Conservation (phyloP, 2,797 vertebrate genomes). For the Aeoliscus strigatus region DNA sequence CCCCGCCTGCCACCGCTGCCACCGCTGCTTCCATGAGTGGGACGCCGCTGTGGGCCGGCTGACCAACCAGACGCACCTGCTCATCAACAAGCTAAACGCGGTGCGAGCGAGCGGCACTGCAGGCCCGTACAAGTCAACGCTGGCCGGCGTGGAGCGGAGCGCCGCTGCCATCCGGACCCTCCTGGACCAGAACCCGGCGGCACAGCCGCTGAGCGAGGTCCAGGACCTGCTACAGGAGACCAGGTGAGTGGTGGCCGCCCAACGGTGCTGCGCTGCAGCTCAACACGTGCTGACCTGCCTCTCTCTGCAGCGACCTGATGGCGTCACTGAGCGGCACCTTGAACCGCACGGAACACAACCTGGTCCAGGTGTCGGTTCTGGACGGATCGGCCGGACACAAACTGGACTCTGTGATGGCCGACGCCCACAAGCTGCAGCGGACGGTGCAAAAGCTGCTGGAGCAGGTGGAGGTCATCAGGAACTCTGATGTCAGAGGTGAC, state of each 20-base stretch:
- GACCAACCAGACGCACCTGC: conserved; percentile 85
- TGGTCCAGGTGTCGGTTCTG: conserved; percentile 68
- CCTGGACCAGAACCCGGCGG: conserved; percentile 83
- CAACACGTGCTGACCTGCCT: too few species aligned
- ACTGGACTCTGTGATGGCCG: conserved; percentile 73
- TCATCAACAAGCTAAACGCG: conserved; percentile 83
- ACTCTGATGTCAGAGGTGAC: conserved; percentile 91
- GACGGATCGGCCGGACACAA: conserved; percentile 71
- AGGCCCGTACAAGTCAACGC: conserved; percentile 82
- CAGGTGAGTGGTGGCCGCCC: too few species aligned
- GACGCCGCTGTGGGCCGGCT: conserved; percentile 81
- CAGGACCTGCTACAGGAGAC: conserved; percentile 88
- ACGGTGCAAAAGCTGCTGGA: conserved; percentile 84
- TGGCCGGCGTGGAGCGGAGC: conserved; percentile 83
- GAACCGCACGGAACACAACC: conserved; percentile 75
- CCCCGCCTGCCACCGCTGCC: conserved; percentile 86
- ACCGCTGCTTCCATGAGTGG: conserved; percentile 93
- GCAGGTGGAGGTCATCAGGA: conserved; percentile 93
- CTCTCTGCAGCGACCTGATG: conserved; percentile 83
- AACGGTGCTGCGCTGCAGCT: too few species aligned
- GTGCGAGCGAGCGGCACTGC: conserved; percentile 84
- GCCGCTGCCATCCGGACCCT: conserved; percentile 76
- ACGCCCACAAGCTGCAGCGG: conserved; percentile 80
- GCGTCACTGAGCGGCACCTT: conserved; percentile 78
- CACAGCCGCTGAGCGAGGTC: conserved; percentile 86